Evolutionary conservation across 2,797 vertebrate species (phyloP).

Genomic region (Acridotheres tristis): DNA sequence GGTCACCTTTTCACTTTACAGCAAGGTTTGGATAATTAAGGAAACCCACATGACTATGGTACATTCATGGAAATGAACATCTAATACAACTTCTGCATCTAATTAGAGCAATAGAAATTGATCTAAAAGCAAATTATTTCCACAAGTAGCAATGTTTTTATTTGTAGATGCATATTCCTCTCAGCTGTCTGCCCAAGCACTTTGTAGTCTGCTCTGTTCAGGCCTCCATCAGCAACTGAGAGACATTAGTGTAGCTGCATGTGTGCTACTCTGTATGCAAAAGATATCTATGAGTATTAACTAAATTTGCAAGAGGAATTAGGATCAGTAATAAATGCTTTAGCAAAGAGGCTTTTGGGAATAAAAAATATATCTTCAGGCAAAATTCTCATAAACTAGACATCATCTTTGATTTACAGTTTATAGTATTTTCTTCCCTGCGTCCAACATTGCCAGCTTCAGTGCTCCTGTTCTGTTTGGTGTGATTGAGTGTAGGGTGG

Average conservation of each 20-base stretch:
- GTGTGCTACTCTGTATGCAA: slow-evolving; percentile 75
- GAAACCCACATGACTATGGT: not conserved
- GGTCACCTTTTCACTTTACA: not conserved
- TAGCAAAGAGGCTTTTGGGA: slow-evolving; percentile 78
- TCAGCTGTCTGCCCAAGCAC: not conserved
- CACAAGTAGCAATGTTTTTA: not conserved
- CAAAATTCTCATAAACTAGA: slow-evolving; percentile 77
- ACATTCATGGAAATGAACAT: not conserved
- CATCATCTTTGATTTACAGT: slow-evolving; percentile 79
- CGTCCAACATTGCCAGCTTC: slow-evolving; percentile 67
- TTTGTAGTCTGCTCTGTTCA: not conserved
- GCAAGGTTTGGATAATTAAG: not conserved
- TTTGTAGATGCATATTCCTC: not conserved
- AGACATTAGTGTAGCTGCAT: slow-evolving; percentile 43
- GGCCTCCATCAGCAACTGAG: slow-evolving; percentile 11
- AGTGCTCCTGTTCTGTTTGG: slow-evolving; percentile 48
- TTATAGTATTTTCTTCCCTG: slow-evolving; percentile 73
- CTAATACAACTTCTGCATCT: not conserved
- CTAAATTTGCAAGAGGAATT: slow-evolving; percentile 80
- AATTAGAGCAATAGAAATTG: not conserved
- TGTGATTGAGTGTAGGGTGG: slow-evolving; percentile 61
- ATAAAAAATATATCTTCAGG: slow-evolving; percentile 77
- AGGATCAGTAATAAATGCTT: slow-evolving; percentile 77
- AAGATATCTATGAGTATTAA: slow-evolving; percentile 78
- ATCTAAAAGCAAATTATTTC: not conserved